These are phyloP conservation scores for Pseudoips prasinana DNA, from an alignment of 2,888 invertebrate genomes.

Conservation along the genomic window DNA sequence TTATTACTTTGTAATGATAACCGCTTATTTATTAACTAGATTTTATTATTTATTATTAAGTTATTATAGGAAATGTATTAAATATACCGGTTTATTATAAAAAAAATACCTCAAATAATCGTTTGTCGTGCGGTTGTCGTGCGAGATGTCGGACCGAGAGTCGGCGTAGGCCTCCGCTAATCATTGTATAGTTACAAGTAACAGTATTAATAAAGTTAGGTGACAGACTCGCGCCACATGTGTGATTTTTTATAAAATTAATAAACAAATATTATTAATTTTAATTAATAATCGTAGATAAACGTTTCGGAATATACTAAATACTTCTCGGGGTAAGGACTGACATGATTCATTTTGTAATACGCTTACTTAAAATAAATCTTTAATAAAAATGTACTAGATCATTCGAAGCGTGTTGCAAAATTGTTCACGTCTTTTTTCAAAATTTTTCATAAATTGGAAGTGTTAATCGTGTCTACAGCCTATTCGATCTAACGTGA, in stretches of 20 bases:
- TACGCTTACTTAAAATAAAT: constrained; percentile 1
- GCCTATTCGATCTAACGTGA: constrained; percentile 6
- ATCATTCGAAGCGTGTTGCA: constrained; percentile 5
- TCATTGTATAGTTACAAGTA: constrained; percentile 42
- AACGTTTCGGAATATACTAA: constrained; percentile 25
- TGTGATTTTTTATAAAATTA: constrained; percentile 38
- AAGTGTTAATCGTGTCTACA: constrained; percentile 19
- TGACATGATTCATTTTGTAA: constrained; percentile 19
- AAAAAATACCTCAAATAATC: constrained; percentile 54
- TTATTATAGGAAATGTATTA: constrained; percentile 51
- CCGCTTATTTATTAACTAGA: constrained; percentile 69
- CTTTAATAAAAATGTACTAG: background rate
- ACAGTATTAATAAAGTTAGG: constrained; percentile 63
- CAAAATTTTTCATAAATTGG: constrained; percentile 21
- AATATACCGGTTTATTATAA: constrained; percentile 49
- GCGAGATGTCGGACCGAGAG: constrained; percentile 25
- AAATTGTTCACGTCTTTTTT: constrained; percentile 13
- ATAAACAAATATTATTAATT: constrained; percentile 2
- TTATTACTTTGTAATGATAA: constrained; percentile 61
- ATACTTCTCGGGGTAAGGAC: constrained; percentile 27
- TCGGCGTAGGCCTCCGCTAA: constrained; percentile 5
- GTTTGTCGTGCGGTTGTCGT: constrained; percentile 43
- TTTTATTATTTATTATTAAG: constrained; percentile 71
- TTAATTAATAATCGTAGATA: constrained; percentile 36
- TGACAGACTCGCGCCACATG: constrained; percentile 44